Evolutionary conservation across 2,797 vertebrate genomes (phyloP).

Genomic region (Perodicticus potto): DNA sequence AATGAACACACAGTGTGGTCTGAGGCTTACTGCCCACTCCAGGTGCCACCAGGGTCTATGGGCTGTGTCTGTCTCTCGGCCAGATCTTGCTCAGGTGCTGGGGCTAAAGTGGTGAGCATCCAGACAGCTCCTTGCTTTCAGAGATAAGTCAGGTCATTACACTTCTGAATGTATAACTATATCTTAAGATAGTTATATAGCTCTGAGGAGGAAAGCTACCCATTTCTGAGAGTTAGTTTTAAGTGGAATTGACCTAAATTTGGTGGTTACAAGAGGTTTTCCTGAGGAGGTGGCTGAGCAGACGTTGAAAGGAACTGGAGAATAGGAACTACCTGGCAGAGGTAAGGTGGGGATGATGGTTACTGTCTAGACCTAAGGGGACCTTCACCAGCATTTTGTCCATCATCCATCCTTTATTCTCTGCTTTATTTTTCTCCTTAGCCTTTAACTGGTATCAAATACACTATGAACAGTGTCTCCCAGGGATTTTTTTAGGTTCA

Average conservation of each 20-base stretch:
- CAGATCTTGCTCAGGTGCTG: background rate
- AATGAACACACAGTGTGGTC: fast-evolving
- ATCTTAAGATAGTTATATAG: background rate
- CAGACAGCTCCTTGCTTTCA: background rate
- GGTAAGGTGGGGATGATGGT: fast-evolving
- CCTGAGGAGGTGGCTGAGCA: background rate
- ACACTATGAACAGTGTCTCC: background rate
- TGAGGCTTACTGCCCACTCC: background rate
- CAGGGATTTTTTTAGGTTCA: background rate
- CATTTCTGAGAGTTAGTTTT: background rate
- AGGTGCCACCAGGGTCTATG: background rate
- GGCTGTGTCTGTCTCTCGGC: background rate
- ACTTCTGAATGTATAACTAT: fast-evolving
- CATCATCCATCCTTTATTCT: background rate
- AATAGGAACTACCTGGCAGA: no score
- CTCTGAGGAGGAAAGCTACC: background rate
- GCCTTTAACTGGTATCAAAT: background rate
- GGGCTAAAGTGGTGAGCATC: background rate
- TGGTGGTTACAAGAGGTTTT: background rate
- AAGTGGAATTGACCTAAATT: background rate
- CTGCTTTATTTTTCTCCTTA: background rate
- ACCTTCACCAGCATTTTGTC: background rate
- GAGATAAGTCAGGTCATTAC: background rate
- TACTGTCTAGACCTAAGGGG: background rate
- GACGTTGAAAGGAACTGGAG: background rate